These are phyloP conservation scores for Thalpophila matura DNA, from an alignment of 2,888 invertebrate genomes.

Conservation along the genomic window DNA sequence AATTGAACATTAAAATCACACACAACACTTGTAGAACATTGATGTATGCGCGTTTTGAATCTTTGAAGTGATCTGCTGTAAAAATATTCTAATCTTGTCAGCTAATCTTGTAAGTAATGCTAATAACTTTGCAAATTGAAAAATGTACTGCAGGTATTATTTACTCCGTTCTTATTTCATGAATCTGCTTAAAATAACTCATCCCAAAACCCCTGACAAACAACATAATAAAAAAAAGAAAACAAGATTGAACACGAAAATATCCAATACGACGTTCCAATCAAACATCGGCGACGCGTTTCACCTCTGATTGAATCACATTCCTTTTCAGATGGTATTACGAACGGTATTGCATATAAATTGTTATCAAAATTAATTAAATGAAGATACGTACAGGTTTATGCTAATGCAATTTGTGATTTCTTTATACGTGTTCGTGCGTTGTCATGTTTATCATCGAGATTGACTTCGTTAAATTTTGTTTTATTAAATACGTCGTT, in stretches of 20 bases:
- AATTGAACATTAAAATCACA: too few relatives aligned
- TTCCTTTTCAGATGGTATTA: conserved; percentile 14
- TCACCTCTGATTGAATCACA: conserved; percentile 50
- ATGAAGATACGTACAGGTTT: conserved; percentile 30
- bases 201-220: background rate
- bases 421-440: conserved; percentile 38
- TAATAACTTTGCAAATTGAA: too few relatives aligned
- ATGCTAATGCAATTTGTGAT: conserved; percentile 58
- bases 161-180: too few relatives aligned
- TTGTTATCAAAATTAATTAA: conserved; percentile 54
- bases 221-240: conserved; percentile 18
- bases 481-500: conserved; percentile 18
- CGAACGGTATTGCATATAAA: conserved; percentile 51
- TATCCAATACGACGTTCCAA: conserved; percentile 16
- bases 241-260: conserved; percentile 15
- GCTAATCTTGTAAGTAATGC: too few relatives aligned
- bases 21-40: too few relatives aligned
- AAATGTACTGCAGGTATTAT: too few relatives aligned
- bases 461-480: conserved; percentile 24
- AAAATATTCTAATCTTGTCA: too few relatives aligned
- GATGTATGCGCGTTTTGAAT: too few relatives aligned
- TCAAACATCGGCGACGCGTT: conserved; percentile 12
- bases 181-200: background rate
- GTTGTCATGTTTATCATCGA: conserved; percentile 33
- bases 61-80: too few relatives aligned